Percentiles rank a stretch among this genome's conserved stretches.
These are phyloP conservation scores for Phocides pigmalion DNA, from an alignment of 1,140 invertebrate genomes.

Conservation along the genomic window DNA sequence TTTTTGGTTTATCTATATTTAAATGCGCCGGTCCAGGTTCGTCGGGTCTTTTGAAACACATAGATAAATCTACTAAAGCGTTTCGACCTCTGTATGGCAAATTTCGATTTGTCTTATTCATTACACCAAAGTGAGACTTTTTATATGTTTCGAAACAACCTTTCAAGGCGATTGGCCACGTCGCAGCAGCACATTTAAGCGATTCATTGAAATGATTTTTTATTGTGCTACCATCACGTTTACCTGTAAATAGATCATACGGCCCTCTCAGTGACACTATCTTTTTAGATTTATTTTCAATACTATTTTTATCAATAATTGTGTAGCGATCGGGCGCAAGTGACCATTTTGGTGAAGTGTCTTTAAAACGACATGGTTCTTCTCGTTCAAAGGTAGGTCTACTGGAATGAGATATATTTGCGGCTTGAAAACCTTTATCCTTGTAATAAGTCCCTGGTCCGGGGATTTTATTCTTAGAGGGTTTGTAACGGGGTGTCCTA, in stretches of 20 bases:
- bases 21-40: slow-evolving; percentile 63
- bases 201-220: slow-evolving; percentile 68
- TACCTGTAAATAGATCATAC: slow-evolving; percentile 71
- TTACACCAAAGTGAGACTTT: slow-evolving; percentile 58
- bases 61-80: slow-evolving; percentile 60
- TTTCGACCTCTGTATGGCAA: slow-evolving; percentile 58
- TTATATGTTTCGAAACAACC: slow-evolving; percentile 62
- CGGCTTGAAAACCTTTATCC: slow-evolving; percentile 52
- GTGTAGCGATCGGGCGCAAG: slow-evolving; percentile 67
- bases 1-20: slow-evolving; percentile 47
- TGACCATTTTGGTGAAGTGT: slow-evolving; percentile 57
- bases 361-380: slow-evolving; percentile 68
- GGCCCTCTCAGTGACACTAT: slow-evolving; percentile 65
- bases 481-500: slow-evolving; percentile 51
- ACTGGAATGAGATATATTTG: slow-evolving; percentile 59
- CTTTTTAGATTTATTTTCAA: slow-evolving; percentile 66
- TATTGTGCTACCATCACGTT: slow-evolving; percentile 56
- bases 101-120: slow-evolving; percentile 69
- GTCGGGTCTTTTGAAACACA: slow-evolving; percentile 50
- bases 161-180: slow-evolving; percentile 64
- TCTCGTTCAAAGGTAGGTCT: slow-evolving; percentile 65
- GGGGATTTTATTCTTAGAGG: slow-evolving; percentile 45
- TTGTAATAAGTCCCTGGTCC: slow-evolving; percentile 68
- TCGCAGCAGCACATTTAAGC: slow-evolving; percentile 46
- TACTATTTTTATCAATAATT: slow-evolving; percentile 61